phyloP scores from a whole-genome alignment of 2,113 vertebrate genomes.

The Catagonus wagneri region DNA sequence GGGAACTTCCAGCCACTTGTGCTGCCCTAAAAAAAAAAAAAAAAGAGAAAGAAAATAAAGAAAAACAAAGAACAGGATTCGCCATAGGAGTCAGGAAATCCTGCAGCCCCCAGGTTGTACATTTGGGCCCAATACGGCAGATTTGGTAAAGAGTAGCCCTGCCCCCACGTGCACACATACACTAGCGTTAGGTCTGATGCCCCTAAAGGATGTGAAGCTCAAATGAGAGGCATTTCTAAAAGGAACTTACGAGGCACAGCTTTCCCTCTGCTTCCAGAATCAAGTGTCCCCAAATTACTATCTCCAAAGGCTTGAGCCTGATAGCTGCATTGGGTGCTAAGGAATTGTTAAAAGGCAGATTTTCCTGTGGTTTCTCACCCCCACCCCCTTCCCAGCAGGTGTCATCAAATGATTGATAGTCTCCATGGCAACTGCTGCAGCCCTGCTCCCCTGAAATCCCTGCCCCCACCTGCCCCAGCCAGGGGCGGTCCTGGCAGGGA shows the following conservation, averaged over 20 bases:
- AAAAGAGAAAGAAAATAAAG: background rate
- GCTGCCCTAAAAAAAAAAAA: no score
- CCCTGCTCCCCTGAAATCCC: conserved; percentile 5
- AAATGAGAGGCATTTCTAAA: background rate
- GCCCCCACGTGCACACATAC: background rate
- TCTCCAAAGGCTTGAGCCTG: background rate
- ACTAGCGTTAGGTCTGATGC: background rate
- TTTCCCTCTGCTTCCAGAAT: background rate
- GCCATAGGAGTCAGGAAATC: no score
- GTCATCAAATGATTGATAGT: background rate
- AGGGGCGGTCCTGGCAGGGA: no score
- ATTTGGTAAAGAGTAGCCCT: background rate
- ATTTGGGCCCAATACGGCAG: background rate
- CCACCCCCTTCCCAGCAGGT: background rate
- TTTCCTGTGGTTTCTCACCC: background rate
- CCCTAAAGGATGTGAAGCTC: background rate
- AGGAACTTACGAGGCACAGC: background rate
- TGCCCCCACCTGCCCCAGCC: background rate
- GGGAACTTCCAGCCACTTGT: no score
- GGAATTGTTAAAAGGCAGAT: background rate
- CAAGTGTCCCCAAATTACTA: background rate
- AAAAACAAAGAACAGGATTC: background rate
- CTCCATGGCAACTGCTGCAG: background rate
- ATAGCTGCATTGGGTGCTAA: background rate
- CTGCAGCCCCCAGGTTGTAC: background rate